Conservation (phyloP, 2,888 invertebrate genomes). For the Campoplex capitator region DNA sequence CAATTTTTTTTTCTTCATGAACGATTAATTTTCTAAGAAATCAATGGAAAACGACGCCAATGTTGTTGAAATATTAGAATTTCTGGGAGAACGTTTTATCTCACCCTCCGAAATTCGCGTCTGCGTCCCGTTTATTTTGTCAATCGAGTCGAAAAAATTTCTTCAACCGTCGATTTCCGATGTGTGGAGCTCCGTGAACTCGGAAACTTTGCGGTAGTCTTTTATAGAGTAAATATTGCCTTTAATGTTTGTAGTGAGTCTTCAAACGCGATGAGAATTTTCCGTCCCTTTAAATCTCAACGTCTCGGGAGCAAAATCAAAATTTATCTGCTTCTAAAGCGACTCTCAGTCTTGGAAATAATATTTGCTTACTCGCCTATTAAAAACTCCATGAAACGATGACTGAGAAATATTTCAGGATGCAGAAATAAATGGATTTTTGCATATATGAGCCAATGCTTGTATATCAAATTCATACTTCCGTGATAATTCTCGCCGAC, state of each 20-base stretch:
- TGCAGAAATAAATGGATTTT: conserved; percentile 10
- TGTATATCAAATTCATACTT: conserved; percentile 12
- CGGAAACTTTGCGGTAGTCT: conserved; percentile 33
- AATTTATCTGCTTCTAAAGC: conserved; percentile 25
- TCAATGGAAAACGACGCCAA: neutral
- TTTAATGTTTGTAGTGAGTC: conserved; percentile 59
- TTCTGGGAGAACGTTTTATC: too few relatives aligned
- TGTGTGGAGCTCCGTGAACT: conserved; percentile 39
- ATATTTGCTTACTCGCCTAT: conserved; percentile 71
- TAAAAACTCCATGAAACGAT: neutral
- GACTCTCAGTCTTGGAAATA: conserved; percentile 72
- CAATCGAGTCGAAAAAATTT: neutral
- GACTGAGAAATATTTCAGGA: conserved; percentile 11
- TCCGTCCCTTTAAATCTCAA: conserved; percentile 57
- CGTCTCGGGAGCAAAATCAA: neutral
- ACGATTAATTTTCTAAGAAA: neutral
- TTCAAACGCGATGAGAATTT: conserved; percentile 60
- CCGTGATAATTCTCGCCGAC: neutral
- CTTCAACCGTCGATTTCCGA: conserved; percentile 8
- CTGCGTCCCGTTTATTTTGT: neutral
- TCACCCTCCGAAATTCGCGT: neutral
- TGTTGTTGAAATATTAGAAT: too few relatives aligned
- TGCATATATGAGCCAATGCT: neutral
- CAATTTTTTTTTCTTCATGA: too few relatives aligned
- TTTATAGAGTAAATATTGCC: conserved; percentile 70